Conservation (phyloP, 2,113 vertebrate species). For the Solea senegalensis region DNA sequence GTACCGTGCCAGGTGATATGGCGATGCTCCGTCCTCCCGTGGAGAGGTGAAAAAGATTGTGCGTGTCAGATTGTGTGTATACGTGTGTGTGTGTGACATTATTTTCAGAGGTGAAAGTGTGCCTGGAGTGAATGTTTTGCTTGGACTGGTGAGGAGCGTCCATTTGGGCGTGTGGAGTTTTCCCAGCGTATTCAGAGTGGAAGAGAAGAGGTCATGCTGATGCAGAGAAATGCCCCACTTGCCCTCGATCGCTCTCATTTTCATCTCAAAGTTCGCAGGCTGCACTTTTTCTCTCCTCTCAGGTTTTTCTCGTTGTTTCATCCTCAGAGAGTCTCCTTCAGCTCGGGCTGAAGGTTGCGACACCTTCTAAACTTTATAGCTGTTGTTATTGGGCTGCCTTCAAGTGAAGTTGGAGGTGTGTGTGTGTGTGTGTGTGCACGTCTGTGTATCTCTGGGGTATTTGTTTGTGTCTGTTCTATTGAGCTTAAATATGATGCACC, state of each 20-base stretch:
- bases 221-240: conserved; percentile 52
- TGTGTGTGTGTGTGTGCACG: conserved; percentile 8
- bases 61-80: conserved; percentile 14
- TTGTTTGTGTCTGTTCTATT: conserved; percentile 12
- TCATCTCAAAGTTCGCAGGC: conserved; percentile 61
- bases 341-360: conserved; percentile 62
- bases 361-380: conserved; percentile 69
- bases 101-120: conserved; percentile 69
- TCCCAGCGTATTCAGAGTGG: conserved; percentile 61
- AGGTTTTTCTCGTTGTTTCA: conserved; percentile 51
- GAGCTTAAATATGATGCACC: background rate
- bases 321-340: conserved; percentile 56
- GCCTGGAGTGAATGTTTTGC: conserved; percentile 73
- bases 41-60: conserved; percentile 46
- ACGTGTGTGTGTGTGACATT: conserved; percentile 12
- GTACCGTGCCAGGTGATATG: conserved; percentile 63
- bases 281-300: conserved; percentile 47
- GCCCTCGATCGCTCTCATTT: conserved; percentile 32
- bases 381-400: conserved; percentile 68
- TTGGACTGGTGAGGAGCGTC: conserved; percentile 72
- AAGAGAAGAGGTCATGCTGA: conserved; percentile 60
- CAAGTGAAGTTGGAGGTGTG: conserved; percentile 36
- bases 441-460: background rate
- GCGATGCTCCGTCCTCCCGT: conserved; percentile 62
- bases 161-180: conserved; percentile 69